Base-by-base conservation (phyloP, 2,888 invertebrate genomes). In the Leptinotarsa peninsularis region DNA sequence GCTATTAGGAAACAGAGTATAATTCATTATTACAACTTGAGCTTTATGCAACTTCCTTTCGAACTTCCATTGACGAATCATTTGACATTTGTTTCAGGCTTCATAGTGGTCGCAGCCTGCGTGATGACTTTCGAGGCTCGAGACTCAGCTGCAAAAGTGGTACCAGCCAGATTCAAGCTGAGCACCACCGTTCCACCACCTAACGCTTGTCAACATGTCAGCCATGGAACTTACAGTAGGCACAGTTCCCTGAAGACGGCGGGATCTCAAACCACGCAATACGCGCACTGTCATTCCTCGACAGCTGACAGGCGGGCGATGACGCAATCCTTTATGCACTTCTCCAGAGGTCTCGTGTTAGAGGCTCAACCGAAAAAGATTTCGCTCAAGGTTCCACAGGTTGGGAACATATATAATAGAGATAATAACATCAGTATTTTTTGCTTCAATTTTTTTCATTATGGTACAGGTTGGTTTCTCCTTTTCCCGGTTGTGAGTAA, bases 41-140 rank as follows among this genome's bases (percentile, higher is more conserved):
- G 43, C 43, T 43, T 10, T 3, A 43, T 43, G 43, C 43, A 43
- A 10, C 43, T 43, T 43, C 13, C 43, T 10, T 43, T 43, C 10
- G 10, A 43, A 43, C 43, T 43, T 43, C 43, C 43, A 10, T 43
- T 43, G 43, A 43, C 10, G n/a, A 15, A 52, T 3, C 52, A 15
- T 1, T 1, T n/a, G 17, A 4, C 52, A 15, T n/a, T 52, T 52
- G 17, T 81, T 84, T 3, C 85, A 95, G 95, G 96, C 56, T 98
- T 98, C 87, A 96, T 98, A 81, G 96, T 98, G 58, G 98, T 98
- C 27, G 97, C 98, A 49, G 97, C 98, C 0, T 98, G 98, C 86
- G 98, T 99, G 71, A 97, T 98, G 95, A 98, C 98, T n/a, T 97
- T 98, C 86, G 98, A 98, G 87, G 97, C 97, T 0, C 92, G 98